Evolutionary conservation across 2,113 vertebrate species (phyloP).

Genomic region (Thalassoma bifasciatum): DNA sequence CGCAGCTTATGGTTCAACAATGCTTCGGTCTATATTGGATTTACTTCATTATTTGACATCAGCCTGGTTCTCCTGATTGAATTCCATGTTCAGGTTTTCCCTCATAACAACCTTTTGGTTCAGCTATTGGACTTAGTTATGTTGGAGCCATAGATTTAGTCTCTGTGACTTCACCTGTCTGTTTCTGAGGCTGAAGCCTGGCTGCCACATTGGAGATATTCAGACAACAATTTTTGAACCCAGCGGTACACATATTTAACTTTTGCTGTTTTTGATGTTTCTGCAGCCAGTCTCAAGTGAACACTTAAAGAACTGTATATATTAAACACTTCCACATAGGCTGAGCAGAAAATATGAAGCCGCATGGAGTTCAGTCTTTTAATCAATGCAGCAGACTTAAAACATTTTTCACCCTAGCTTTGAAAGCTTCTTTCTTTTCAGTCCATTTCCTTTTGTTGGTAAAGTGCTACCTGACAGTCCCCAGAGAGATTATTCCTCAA

Average conservation of each 20-base stretch:
- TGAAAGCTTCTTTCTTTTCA: background rate
- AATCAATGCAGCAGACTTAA: background rate
- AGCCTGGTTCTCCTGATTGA: constrained; percentile 12
- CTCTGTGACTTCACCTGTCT: too few species aligned
- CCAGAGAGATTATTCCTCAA: background rate
- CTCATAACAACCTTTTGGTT: constrained; percentile 4
- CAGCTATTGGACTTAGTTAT: background rate
- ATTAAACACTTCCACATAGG: too few species aligned
- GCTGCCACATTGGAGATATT: too few species aligned
- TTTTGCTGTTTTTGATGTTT: too few species aligned
- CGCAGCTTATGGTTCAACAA: constrained; percentile 7
- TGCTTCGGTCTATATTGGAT: constrained; percentile 37
- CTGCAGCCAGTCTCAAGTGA: too few species aligned
- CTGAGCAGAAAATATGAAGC: background rate
- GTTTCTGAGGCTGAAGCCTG: too few species aligned
- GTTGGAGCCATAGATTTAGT: background rate
- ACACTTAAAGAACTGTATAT: too few species aligned
- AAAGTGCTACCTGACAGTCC: background rate
- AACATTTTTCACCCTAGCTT: background rate
- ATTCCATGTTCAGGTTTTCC: constrained; percentile 18
- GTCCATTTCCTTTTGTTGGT: constrained; percentile 3
- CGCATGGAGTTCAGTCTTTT: background rate
- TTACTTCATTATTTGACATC: constrained; percentile 15
- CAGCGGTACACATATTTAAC: too few species aligned
- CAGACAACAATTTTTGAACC: too few species aligned